Conservation (phyloP, 2,113 vertebrate genomes). For the Onychostruthus taczanowskii region DNA sequence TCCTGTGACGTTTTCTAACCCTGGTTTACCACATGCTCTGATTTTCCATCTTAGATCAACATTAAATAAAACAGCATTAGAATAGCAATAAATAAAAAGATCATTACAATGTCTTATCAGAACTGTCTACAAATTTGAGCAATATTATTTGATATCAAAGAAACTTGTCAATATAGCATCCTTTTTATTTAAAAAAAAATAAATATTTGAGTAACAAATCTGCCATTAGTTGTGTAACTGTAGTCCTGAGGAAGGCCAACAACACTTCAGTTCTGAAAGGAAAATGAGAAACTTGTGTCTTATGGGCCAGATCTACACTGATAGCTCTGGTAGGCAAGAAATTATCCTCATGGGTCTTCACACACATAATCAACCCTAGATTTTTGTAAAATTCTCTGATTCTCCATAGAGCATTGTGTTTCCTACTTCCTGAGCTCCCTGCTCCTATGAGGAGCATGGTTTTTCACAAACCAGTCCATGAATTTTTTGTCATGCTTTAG, state of each 20-base stretch:
- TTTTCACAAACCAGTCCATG: neutral
- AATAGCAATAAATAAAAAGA: neutral
- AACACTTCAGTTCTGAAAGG: neutral
- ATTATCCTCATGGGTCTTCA: neutral
- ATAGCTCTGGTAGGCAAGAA: neutral
- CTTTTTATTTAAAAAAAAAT: neutral
- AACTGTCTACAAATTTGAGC: neutral
- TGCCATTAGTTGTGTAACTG: neutral
- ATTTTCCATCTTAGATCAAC: neutral
- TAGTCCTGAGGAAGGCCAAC: neutral
- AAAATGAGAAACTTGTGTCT: neutral
- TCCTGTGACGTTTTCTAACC: conserved; percentile 14
- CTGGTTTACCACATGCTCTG: neutral
- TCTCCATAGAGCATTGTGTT: neutral
- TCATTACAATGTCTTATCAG: neutral
- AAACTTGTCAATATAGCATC: neutral
- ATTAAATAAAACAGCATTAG: neutral
- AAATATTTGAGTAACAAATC: neutral
- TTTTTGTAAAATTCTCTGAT: neutral
- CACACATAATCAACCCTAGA: neutral
- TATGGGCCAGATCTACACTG: neutral
- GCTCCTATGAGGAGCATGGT: neutral
- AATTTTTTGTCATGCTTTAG: neutral
- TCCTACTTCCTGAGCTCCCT: neutral
- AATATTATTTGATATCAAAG: neutral